Percentiles rank a stretch among this genome's conserved stretches.
These are phyloP conservation scores for Oncorhynchus tshawytscha DNA, from an alignment of 2,113 vertebrate species.

Conservation along the genomic window DNA sequence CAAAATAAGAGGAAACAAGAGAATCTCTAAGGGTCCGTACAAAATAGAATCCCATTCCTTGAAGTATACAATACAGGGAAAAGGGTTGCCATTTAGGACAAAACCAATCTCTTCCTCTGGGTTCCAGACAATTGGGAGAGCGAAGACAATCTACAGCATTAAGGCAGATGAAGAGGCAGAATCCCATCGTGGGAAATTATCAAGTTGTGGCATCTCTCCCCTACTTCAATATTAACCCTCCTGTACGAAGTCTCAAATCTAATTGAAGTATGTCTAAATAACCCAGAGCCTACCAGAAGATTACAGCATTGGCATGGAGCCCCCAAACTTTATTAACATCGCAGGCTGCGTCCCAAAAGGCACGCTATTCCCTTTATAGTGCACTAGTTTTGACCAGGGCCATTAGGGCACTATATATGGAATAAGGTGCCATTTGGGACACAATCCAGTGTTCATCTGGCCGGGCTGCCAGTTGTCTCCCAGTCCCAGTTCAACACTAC, in stretches of 20 bases:
- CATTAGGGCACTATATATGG: too few species aligned
- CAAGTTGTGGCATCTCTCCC: conserved; percentile 49
- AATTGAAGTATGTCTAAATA: conserved; percentile 73
- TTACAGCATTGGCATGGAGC: conserved; percentile 58
- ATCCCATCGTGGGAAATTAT: conserved; percentile 66
- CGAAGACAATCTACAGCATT: conserved; percentile 5
- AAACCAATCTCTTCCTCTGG: conserved; percentile 25
- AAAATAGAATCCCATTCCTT: neutral
- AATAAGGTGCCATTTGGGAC: too few species aligned
- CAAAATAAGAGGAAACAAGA: too few species aligned
- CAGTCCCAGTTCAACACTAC: conserved; percentile 41
- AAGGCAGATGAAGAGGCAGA: conserved; percentile 1
- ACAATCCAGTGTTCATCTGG: conserved; percentile 45
- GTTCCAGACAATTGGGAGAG: conserved; percentile 19
- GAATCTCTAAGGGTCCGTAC: too few species aligned
- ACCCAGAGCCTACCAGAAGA: conserved; percentile 61
- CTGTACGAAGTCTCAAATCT: conserved; percentile 54
- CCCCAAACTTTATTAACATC: conserved; percentile 69
- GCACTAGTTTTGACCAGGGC: too few species aligned
- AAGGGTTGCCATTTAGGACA: neutral
- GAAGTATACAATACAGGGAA: neutral
- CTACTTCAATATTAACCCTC: conserved; percentile 51
- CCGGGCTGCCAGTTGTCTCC: conserved; percentile 21
- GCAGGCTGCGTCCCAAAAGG: too few species aligned
- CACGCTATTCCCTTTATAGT: too few species aligned